Evolutionary conservation across 2,888 invertebrate species (phyloP).

Genomic region (Tetheella fluctuosa): DNA sequence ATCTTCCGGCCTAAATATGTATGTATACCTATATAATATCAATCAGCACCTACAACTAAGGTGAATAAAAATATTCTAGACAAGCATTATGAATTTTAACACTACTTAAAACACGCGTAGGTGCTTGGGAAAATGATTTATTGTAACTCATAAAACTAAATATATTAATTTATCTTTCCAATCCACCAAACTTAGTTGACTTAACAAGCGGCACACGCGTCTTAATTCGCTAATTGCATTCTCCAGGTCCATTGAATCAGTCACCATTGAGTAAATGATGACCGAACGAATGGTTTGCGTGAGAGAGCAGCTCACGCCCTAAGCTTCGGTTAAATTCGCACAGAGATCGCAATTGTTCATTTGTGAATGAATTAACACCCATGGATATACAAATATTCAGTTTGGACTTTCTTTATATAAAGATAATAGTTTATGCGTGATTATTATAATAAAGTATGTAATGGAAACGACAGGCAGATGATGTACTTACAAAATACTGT

Average conservation of each 20-base stretch:
- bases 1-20: too few species aligned
- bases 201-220: conserved; percentile 39
- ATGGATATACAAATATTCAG: not conserved
- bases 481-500: too few species aligned
- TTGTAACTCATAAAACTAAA: not conserved
- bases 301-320: conserved; percentile 30
- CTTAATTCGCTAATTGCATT: conserved; percentile 37
- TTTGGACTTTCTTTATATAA: too few species aligned
- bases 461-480: too few species aligned
- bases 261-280: conserved; percentile 28
- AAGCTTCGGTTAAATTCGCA: not conserved
- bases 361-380: not conserved
- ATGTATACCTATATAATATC: too few species aligned
- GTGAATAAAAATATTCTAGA: too few species aligned
- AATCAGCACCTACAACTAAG: too few species aligned
- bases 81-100: too few species aligned
- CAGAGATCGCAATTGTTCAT: not conserved
- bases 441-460: too few species aligned
- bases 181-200: conserved; percentile 31
- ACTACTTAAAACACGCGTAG: too few species aligned
- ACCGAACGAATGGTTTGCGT: conserved; percentile 38
- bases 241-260: conserved; percentile 27
- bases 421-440: too few species aligned
- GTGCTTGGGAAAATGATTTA: not conserved
- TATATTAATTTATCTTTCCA: conserved; percentile 29